These are phyloP conservation scores for Phaenicophaeus curvirostris DNA, from an alignment of 2,797 vertebrate species.

Conservation along the genomic window DNA sequence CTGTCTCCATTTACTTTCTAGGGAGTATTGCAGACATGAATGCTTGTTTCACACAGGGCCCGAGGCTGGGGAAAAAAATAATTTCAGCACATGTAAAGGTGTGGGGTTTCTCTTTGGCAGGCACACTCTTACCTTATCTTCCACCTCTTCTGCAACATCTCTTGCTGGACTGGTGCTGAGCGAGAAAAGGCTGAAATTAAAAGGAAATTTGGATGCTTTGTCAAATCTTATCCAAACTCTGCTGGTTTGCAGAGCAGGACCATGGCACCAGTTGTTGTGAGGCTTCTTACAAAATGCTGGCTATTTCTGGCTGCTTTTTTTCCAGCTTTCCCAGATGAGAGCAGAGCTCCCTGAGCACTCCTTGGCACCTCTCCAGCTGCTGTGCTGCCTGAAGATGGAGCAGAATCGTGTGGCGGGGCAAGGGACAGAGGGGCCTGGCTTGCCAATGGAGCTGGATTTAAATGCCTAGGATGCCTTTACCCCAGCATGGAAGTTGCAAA, in stretches of 20 bases:
- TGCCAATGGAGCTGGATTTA: not conserved
- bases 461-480: not conserved
- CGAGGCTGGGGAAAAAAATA: not conserved
- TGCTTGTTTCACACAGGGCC: not conserved
- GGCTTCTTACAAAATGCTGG: not conserved
- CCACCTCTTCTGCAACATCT: not conserved
- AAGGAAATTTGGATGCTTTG: not conserved
- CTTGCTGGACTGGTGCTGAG: not conserved
- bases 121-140: not conserved
- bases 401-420: fast-evolving
- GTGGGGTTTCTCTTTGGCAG: not conserved
- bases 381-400: not conserved
- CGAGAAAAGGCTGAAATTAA: not conserved
- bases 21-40: not conserved
- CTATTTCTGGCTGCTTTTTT: conserved; percentile 3
- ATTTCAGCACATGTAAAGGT: not conserved
- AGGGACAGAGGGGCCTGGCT: not conserved
- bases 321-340: conserved; percentile 1
- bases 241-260: not conserved
- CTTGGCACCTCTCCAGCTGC: not conserved
- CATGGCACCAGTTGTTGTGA: fast-evolving
- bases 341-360: not conserved
- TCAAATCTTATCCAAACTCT: not conserved
- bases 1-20: not conserved
- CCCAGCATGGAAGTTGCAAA: not conserved